A percentile compares a stretch with the other conserved stretches of the same genome.
These are phyloP conservation scores for Lasioglossum lativentre DNA, from an alignment of 2,888 invertebrate genomes.

Conservation along the genomic window DNA sequence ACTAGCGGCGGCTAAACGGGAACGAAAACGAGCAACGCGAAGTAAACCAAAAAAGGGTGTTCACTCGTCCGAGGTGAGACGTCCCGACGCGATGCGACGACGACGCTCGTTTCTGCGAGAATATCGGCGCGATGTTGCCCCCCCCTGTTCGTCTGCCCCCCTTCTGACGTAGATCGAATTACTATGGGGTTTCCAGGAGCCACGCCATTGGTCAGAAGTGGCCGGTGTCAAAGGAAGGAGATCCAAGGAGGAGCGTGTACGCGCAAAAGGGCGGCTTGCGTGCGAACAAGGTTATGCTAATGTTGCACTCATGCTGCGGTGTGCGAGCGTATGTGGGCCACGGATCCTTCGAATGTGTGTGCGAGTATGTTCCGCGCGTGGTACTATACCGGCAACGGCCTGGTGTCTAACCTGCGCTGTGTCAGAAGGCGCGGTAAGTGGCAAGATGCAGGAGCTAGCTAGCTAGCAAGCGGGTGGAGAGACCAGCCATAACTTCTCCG, in stretches of 20 bases:
- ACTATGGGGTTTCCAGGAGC: conserved; percentile 65
- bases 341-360: not conserved
- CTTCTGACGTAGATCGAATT: conserved; percentile 74
- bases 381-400: not conserved
- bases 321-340: conserved; percentile 28
- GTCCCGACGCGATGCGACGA: conserved; percentile 47
- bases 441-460: conserved; percentile 34
- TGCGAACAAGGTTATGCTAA: conserved; percentile 78
- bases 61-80: conserved; percentile 59
- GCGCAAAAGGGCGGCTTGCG: conserved; percentile 69
- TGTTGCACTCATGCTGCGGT: conserved; percentile 59
- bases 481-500: conserved; percentile 73
- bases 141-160: conserved; percentile 56
- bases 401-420: not conserved
- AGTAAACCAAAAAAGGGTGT: conserved; percentile 62
- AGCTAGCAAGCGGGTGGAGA: conserved; percentile 36
- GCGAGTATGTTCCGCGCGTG: not conserved
- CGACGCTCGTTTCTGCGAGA: conserved; percentile 60
- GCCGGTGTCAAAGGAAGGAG: conserved; percentile 70
- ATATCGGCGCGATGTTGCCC: conserved; percentile 33
- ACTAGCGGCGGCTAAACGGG: conserved; percentile 13
- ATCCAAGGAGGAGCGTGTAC: conserved; percentile 64
- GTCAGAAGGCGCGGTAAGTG: conserved; percentile 45
- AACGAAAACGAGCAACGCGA: conserved; percentile 47
- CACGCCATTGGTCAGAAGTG: conserved; percentile 69